These are phyloP conservation scores for Actinopyga echinites DNA, from an alignment of 53 echinoderm and acorn worm genomes.

Conservation along the genomic window DNA sequence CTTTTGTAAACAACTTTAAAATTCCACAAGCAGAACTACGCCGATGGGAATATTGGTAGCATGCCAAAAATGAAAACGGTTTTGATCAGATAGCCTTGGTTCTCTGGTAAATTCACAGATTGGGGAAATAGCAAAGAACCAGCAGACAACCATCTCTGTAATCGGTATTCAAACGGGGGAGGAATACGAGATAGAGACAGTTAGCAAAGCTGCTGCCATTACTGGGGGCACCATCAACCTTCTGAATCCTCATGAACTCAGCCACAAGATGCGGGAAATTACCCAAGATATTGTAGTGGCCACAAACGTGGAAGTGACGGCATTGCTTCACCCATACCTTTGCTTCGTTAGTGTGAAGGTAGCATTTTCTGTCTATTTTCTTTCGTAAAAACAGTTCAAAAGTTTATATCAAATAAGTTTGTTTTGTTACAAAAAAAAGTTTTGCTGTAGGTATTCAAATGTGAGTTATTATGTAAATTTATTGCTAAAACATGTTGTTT, in stretches of 20 bases:
- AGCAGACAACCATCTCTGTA: slow-evolving; percentile 96
- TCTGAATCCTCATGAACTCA: slow-evolving; percentile 93
- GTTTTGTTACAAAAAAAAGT: too few relatives aligned
- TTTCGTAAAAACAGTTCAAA: too few relatives aligned
- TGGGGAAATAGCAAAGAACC: slow-evolving; percentile 81
- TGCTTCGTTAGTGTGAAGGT: slow-evolving; percentile 28
- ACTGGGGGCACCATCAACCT: slow-evolving; percentile 87
- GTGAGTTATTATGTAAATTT: too few relatives aligned
- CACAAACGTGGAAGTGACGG: slow-evolving; percentile 75
- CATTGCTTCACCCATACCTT: slow-evolving; percentile 21
- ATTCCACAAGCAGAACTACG: too few relatives aligned
- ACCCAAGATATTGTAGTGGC: slow-evolving; percentile 86
- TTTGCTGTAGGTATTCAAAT: too few relatives aligned
- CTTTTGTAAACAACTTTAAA: too few relatives aligned
- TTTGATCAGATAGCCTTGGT: too few relatives aligned
- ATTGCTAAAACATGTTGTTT: too few relatives aligned
- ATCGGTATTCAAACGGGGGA: slow-evolving; percentile 80
- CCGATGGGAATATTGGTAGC: too few relatives aligned
- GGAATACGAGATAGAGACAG: slow-evolving; percentile 72
- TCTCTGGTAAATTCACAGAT: slow-evolving; percentile 44
- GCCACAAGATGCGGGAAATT: slow-evolving; percentile 79
- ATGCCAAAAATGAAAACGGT: too few relatives aligned
- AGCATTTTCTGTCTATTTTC: too few relatives aligned
- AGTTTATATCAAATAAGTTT: too few relatives aligned
- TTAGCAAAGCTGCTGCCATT: slow-evolving; percentile 81